phyloP scores from a whole-genome alignment of 2,113 vertebrate genomes.

The Lasiurus borealis region DNA sequence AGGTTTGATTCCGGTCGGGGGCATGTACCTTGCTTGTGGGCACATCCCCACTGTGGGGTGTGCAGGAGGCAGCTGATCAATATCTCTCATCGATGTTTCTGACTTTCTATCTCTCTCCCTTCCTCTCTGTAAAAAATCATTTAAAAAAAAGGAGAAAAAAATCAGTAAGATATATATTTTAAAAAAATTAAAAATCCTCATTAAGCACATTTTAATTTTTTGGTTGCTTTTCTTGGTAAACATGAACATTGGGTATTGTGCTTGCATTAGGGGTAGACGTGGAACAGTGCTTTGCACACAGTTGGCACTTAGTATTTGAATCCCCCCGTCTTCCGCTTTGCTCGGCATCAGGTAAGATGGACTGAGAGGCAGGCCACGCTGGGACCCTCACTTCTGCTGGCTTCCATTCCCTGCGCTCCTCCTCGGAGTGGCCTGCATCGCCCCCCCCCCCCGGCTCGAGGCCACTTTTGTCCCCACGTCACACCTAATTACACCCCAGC shows the following conservation, averaged over 20 bases:
- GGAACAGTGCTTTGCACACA: rapidly evolving
- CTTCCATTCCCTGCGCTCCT: neutral
- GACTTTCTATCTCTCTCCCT: no score
- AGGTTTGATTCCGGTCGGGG: no score
- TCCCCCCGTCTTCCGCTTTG: neutral
- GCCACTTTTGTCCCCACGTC: neutral
- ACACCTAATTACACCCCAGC: neutral
- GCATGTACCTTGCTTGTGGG: no score
- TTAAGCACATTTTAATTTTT: neutral
- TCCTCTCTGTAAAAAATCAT: no score
- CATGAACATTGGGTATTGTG: rapidly evolving
- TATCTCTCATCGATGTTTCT: no score
- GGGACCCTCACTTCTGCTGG: no score
- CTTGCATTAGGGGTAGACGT: no score
- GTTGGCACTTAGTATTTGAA: rapidly evolving
- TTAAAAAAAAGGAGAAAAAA: no score
- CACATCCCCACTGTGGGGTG: no score
- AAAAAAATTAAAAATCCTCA: neutral
- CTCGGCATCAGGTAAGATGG: neutral
- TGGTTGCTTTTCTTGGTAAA: neutral
- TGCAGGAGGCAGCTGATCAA: no score
- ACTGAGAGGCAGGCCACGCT: rapidly evolving
- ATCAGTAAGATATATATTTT: no score
- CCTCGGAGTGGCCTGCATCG: rapidly evolving
- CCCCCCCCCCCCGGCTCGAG: neutral